Evolutionary conservation across 2,113 vertebrate species (phyloP), one percentile per base, ranked within the genome.

Genomic region (Amphilophus citrinellus): DNA sequence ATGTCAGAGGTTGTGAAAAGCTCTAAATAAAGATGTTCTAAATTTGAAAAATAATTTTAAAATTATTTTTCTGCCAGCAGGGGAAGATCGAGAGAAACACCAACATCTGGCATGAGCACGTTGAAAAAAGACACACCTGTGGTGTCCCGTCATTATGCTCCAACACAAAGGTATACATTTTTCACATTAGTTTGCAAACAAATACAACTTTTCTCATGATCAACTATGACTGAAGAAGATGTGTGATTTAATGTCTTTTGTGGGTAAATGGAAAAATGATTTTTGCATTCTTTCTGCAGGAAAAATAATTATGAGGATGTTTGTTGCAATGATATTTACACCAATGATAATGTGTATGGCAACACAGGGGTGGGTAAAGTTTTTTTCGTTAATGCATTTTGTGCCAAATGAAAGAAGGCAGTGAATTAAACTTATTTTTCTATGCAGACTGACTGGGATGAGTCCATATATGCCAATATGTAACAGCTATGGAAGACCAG

Each of bases 331-430:
- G 42, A 20, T 3, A 71, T 30, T 71, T 44, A 80, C 3, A 0
- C 0, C 35, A 79, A 37, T 93, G 90, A 78, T 11, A 39, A 27
- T 32, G 3, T 79, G 1, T 93, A 91, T 80, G 87, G 82, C n/a
- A 93, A 94, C 61, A 10, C 47, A 14, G 80, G 83, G 88, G 88
- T 94, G 53, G 60, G 22, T 0, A 17, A 0, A 14, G 3, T n/a
- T n/a, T n/a, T n/a, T n/a, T n/a, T n/a, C n/a, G n/a, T n/a, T n/a
- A n/a, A n/a, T n/a, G n/a, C n/a, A n/a, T n/a, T n/a, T n/a, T n/a
- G n/a, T n/a, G n/a, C n/a, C n/a, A n/a, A n/a, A n/a, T n/a, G n/a
- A n/a, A n/a, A n/a, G n/a, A n/a, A n/a, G n/a, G n/a, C n/a, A n/a
- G n/a, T n/a, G n/a, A n/a, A n/a, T n/a, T n/a, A n/a, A n/a, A n/a